phyloP scores from a whole-genome alignment of 1,140 invertebrate genomes.

The Ladona fulva region DNA sequence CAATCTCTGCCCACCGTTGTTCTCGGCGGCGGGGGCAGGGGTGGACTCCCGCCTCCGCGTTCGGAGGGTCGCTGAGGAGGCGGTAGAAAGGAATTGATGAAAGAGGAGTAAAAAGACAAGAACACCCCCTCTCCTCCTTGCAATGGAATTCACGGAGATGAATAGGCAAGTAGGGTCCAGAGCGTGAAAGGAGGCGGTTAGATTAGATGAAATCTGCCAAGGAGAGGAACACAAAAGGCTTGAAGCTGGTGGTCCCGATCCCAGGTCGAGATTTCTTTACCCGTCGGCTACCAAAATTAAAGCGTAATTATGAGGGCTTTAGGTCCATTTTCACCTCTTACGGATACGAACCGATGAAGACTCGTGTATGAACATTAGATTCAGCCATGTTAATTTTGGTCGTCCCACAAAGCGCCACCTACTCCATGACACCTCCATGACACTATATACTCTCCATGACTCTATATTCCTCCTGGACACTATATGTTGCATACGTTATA shows the following conservation, averaged over 20 bases:
- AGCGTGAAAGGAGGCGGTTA: constrained; percentile 2
- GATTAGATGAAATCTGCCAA: constrained; percentile 1
- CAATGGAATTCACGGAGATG: background rate
- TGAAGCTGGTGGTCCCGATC: background rate
- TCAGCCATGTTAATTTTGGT: too few species aligned
- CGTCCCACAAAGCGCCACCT: too few species aligned
- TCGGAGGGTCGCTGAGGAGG: background rate
- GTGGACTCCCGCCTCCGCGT: background rate
- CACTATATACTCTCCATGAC: too few species aligned
- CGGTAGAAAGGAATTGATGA: background rate
- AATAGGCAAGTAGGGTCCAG: background rate
- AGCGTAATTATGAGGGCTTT: background rate
- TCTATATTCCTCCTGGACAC: too few species aligned
- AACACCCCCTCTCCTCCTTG: background rate
- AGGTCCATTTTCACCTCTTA: too few species aligned
- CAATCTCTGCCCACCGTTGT: background rate
- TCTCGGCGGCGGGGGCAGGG: background rate
- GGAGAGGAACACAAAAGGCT: background rate
- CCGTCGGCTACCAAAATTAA: background rate
- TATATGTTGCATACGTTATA: too few species aligned
- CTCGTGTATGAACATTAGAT: too few species aligned
- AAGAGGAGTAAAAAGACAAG: background rate
- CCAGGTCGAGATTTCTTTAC: background rate
- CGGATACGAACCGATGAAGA: too few species aligned
- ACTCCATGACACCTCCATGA: too few species aligned